Evolutionary conservation across 2,888 invertebrate species (phyloP).

Genomic region (Calameuta idolon): DNA sequence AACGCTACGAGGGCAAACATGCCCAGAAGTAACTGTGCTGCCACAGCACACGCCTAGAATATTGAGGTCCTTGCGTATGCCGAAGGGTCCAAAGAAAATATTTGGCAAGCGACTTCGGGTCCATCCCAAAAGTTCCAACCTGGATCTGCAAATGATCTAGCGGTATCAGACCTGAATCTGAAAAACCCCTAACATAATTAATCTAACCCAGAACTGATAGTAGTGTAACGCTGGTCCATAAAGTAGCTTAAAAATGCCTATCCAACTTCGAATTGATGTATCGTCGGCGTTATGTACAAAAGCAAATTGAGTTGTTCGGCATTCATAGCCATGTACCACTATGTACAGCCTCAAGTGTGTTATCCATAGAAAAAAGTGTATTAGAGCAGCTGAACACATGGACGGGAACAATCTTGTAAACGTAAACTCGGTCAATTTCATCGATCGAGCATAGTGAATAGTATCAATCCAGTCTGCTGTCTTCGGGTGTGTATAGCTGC

Average conservation of each 20-base stretch:
- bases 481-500: not conserved
- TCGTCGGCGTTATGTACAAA: not conserved
- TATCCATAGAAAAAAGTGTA: not conserved
- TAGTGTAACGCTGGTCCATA: not conserved
- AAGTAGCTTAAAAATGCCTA: not conserved
- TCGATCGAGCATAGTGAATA: not conserved
- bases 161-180: not conserved
- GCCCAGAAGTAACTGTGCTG: slow-evolving; percentile 7
- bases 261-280: not conserved
- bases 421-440: not conserved
- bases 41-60: not conserved
- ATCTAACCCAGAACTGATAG: not conserved
- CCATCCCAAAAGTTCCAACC: not conserved
- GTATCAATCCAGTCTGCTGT: not conserved
- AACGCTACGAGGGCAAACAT: slow-evolving; percentile 14
- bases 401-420: not conserved
- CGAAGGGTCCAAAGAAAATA: slow-evolving; percentile 11
- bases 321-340: not conserved
- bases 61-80: not conserved
- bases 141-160: not conserved
- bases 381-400: not conserved
- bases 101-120: slow-evolving; percentile 13
- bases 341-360: not conserved
- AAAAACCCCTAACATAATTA: not conserved
- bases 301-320: not conserved